Evolutionary conservation across 2,113 vertebrate genomes (phyloP), one percentile per base, ranked within the genome.

Genomic region (Phylloscopus whistleri): DNA sequence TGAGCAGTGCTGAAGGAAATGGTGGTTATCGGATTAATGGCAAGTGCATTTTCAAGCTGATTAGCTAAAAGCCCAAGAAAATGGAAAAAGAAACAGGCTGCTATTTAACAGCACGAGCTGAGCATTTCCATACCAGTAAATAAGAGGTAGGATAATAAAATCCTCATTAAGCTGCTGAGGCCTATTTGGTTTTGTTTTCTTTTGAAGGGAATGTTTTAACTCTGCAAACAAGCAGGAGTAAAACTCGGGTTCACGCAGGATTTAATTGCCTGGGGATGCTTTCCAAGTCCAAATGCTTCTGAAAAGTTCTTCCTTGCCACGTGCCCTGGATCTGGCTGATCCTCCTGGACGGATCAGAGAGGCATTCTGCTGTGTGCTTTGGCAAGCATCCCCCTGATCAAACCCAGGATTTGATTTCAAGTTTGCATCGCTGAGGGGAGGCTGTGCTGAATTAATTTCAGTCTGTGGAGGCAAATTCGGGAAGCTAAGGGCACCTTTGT

Each of bases 81-180:
- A 63, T 60, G 58, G 78, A 18, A 93, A 89, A 85, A 60, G 80
- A 53, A 87, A 30, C 31, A 75, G 78, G 33, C 62, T 66, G 44
- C n/a, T 95, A 52, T 83, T 83, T 89, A 73, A 39, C 26, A 80
- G 89, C 86, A 90, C 49, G 91, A 74, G 62, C 66, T 37, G 78
- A 89, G 81, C 48, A 74, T 95, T 96, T 95, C 77, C 80, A 56
- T 60, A 82, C 49, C 75, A 75, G 89, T 97, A 96, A 96, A 85
- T 93, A 95, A 94, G 84, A 95, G 70, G 58, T 67, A 86, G 64
- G 59, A 75, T 87, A 88, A 90, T 89, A 87, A 95, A 90, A 93
- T 69, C 53, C 55, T 87, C 80, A 94, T 97, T 93, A 95, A 81
- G 49, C 46, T 90, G 55, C 90, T 94, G 85, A 79, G 78, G 58